Evolutionary conservation across 1,140 invertebrate species (phyloP).

Genomic region (Choristoneura fumiferana): DNA sequence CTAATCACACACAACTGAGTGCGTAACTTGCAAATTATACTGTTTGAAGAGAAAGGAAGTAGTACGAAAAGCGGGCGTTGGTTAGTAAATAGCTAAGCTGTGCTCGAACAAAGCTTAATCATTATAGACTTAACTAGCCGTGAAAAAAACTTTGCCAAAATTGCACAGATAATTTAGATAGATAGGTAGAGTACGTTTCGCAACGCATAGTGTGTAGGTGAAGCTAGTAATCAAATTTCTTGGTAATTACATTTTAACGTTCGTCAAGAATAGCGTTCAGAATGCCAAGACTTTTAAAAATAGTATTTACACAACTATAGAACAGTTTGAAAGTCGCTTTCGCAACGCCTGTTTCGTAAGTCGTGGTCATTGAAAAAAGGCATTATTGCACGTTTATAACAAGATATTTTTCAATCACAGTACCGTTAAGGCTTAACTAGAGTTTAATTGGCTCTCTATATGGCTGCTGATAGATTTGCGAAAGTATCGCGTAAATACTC

Average conservation of each 20-base stretch:
- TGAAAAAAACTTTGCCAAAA: background rate
- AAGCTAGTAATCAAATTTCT: slow-evolving; percentile 12
- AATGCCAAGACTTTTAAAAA: background rate
- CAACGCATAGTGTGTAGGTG: slow-evolving; percentile 4
- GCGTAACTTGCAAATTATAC: slow-evolving; percentile 22
- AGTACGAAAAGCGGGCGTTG: slow-evolving; percentile 27
- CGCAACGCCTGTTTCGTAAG: slow-evolving; percentile 10
- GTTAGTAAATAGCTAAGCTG: slow-evolving; percentile 28
- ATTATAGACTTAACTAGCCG: slow-evolving; percentile 32
- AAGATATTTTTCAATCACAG: background rate
- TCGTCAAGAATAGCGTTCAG: background rate
- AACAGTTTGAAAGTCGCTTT: slow-evolving; percentile 5
- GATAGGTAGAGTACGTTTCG: background rate
- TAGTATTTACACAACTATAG: background rate
- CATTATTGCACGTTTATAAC: background rate
- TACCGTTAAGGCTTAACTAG: slow-evolving; percentile 17
- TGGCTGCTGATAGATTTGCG: slow-evolving; percentile 21
- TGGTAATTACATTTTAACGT: slow-evolving; percentile 11
- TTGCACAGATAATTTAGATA: background rate
- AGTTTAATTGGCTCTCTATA: slow-evolving; percentile 24
- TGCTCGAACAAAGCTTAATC: slow-evolving; percentile 29
- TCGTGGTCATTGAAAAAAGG: background rate
- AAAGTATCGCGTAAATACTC: slow-evolving; percentile 20
- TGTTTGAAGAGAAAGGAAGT: slow-evolving; percentile 50
- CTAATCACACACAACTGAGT: slow-evolving; percentile 26